These are phyloP conservation scores for Gnathonemus longibarbis DNA, from an alignment of 2,113 vertebrate species.

Conservation along the genomic window DNA sequence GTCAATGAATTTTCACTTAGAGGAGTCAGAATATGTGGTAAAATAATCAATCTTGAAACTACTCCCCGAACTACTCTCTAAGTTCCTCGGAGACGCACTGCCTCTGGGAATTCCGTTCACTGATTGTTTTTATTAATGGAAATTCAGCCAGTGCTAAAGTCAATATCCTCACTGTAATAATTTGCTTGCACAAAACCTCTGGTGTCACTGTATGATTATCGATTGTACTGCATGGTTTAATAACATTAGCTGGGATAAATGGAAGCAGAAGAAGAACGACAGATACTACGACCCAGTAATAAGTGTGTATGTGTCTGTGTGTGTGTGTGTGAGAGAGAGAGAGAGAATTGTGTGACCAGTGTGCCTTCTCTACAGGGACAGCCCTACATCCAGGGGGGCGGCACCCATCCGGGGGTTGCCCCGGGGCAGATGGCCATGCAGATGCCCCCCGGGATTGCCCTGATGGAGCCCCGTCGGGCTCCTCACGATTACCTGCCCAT, in stretches of 20 bases:
- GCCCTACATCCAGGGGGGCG: constrained; percentile 55
- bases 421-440: constrained; percentile 71
- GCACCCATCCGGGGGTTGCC: constrained; percentile 53
- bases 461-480: constrained; percentile 76
- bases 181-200: neutral
- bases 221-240: neutral
- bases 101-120: neutral
- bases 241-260: neutral
- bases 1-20: neutral
- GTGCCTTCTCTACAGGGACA: constrained; percentile 48
- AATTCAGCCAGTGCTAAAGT: neutral
- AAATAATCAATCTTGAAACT: neutral
- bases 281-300: neutral
- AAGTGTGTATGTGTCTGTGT: neutral
- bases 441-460: constrained; percentile 72
- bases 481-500: constrained; percentile 93
- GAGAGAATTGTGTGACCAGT: neutral
- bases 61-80: neutral
- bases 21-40: neutral
- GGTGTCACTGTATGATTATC: neutral
- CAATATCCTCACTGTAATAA: neutral
- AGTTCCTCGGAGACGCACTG: neutral
- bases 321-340: neutral
- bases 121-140: neutral
- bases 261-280: neutral